These are phyloP conservation scores for Centruroides vittatus DNA, from an alignment of 1,140 invertebrate species.

Conservation along the genomic window DNA sequence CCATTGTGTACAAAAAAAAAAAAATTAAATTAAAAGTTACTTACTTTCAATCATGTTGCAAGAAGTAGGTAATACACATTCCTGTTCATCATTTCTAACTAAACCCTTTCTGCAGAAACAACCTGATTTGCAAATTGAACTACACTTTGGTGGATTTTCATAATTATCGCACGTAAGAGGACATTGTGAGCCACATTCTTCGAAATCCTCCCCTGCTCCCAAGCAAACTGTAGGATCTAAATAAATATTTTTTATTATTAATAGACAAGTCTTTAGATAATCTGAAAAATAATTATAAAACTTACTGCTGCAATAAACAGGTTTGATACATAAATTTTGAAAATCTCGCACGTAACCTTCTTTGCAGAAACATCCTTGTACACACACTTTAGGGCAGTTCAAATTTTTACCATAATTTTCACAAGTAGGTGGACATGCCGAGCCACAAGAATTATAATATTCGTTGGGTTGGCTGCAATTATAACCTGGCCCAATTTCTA, in stretches of 20 bases:
- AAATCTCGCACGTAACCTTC: conserved; percentile 10
- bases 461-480: neutral
- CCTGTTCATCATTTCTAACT: neutral
- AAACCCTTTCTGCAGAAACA: neutral
- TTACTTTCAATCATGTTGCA: no score
- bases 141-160: neutral
- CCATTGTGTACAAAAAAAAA: no score
- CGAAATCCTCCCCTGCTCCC: neutral
- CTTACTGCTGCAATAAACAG: no score
- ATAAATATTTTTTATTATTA: no score
- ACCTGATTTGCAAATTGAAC: neutral
- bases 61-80: neutral
- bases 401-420: neutral
- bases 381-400: conserved; percentile 5
- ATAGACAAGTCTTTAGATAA: no score
- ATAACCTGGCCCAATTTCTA: no score
- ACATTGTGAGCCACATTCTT: neutral
- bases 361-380: conserved; percentile 13
- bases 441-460: conserved; percentile 1
- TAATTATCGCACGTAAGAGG: neutral
- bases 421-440: conserved; percentile 12
- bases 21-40: no score
- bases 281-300: no score
- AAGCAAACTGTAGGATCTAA: neutral
- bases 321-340: neutral